Conservation (phyloP, 2,888 invertebrate species). For the Amphipoea lucens region DNA sequence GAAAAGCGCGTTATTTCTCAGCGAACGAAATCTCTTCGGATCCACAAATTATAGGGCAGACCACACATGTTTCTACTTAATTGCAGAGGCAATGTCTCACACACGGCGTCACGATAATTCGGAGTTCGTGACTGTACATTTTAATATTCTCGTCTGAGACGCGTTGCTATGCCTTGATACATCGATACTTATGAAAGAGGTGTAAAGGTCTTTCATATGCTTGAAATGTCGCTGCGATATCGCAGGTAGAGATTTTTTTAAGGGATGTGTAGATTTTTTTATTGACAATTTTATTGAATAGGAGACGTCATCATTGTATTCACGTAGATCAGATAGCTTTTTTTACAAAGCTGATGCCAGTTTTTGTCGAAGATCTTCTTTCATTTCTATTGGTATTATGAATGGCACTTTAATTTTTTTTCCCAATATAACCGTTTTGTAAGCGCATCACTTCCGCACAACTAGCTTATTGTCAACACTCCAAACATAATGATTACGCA, state of each 20-base stretch:
- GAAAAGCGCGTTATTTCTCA: conserved; percentile 52
- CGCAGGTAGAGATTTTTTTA: conserved; percentile 32
- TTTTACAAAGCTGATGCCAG: not conserved
- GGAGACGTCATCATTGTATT: conserved; percentile 17
- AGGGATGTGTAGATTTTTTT: not conserved
- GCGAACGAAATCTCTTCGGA: conserved; percentile 55
- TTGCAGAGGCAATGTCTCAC: conserved; percentile 70
- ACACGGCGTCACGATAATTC: conserved; percentile 75
- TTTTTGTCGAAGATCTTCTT: conserved; percentile 22
- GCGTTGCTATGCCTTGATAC: conserved; percentile 85
- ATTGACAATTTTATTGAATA: not conserved
- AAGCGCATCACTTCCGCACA: conserved; percentile 45
- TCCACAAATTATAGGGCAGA: conserved; percentile 64
- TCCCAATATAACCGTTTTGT: conserved; percentile 20
- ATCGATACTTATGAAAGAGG: conserved; percentile 77
- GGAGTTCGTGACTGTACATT: conserved; percentile 84
- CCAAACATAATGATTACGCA: conserved; percentile 51
- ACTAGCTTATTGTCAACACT: conserved; percentile 51
- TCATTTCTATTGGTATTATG: conserved; percentile 16
- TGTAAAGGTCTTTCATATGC: conserved; percentile 49
- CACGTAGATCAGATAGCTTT: not conserved
- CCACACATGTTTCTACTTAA: conserved; percentile 70
- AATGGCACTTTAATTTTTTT: conserved; percentile 39
- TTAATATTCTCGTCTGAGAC: conserved; percentile 81
- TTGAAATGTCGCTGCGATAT: conserved; percentile 18